phyloP scores from a whole-genome alignment of 2,888 invertebrate genomes.

The Eilema griseolum region DNA sequence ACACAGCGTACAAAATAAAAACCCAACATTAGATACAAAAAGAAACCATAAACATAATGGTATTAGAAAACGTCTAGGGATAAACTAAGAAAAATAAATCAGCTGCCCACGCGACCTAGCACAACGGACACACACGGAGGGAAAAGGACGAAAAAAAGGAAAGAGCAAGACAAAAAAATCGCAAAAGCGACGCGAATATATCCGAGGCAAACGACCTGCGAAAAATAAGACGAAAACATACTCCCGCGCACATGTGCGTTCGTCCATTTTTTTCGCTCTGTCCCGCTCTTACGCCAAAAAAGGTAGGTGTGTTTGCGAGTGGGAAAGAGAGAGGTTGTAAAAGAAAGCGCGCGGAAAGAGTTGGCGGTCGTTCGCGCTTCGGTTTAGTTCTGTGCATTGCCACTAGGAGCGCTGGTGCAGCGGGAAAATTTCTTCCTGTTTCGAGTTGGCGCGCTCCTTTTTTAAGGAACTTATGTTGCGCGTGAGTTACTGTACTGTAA shows the following conservation, averaged over 20 bases:
- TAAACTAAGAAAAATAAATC: slow-evolving; percentile 70
- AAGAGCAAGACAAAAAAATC: slow-evolving; percentile 60
- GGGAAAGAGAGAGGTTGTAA: slow-evolving; percentile 74
- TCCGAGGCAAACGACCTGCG: slow-evolving; percentile 82
- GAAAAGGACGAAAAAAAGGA: slow-evolving; percentile 70
- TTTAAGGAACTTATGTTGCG: slow-evolving; percentile 60
- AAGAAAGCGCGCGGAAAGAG: slow-evolving; percentile 83
- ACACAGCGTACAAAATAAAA: slow-evolving; percentile 43
- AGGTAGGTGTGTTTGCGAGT: slow-evolving; percentile 55
- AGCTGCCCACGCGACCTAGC: slow-evolving; percentile 79
- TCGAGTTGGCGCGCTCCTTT: slow-evolving; percentile 64
- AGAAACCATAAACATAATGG: slow-evolving; percentile 59
- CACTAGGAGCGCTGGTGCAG: slow-evolving; percentile 70
- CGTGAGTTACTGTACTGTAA: slow-evolving; percentile 31
- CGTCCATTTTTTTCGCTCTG: slow-evolving; percentile 79
- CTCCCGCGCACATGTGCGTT: slow-evolving; percentile 84
- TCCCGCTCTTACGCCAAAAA: slow-evolving; percentile 81
- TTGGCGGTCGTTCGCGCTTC: slow-evolving; percentile 73
- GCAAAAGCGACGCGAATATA: slow-evolving; percentile 74
- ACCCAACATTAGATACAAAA: slow-evolving; percentile 55
- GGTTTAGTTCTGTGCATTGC: slow-evolving; percentile 75
- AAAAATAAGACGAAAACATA: slow-evolving; percentile 83
- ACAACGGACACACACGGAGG: slow-evolving; percentile 74
- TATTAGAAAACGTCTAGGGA: slow-evolving; percentile 68
- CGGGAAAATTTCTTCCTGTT: slow-evolving; percentile 83